Percentiles rank a stretch among this genome's conserved stretches.
phyloP scores from a whole-genome alignment of 2,797 vertebrate species.

The Botia kubotai region DNA sequence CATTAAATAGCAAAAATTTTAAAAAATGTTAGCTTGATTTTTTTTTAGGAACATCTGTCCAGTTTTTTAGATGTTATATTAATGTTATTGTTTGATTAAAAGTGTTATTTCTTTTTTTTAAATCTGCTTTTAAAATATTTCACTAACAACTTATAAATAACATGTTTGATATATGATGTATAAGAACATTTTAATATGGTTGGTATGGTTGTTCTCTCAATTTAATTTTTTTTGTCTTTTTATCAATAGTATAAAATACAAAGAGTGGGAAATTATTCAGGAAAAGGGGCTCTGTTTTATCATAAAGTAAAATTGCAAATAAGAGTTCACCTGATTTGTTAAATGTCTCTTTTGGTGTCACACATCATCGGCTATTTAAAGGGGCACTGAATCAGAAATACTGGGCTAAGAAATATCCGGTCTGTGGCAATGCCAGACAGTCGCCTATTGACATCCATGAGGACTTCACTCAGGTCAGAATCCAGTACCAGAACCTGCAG shows the following conservation, averaged over 20 bases:
- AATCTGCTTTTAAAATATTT: too few relatives aligned
- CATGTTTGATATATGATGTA: too few relatives aligned
- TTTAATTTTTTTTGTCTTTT: background rate
- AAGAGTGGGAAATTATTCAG: background rate
- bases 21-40: background rate
- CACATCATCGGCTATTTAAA: slow-evolving; percentile 61
- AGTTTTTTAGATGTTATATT: too few relatives aligned
- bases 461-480: slow-evolving; percentile 89
- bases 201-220: too few relatives aligned
- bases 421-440: slow-evolving; percentile 89
- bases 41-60: background rate
- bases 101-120: too few relatives aligned
- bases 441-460: slow-evolving; percentile 96
- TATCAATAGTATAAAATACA: background rate
- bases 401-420: slow-evolving; percentile 91
- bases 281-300: too few relatives aligned
- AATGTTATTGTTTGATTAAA: too few relatives aligned
- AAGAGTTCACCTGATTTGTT: too few relatives aligned
- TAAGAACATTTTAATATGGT: too few relatives aligned
- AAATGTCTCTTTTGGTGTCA: background rate
- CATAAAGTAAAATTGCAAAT: too few relatives aligned
- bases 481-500: slow-evolving; percentile 89
- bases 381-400: slow-evolving; percentile 88
- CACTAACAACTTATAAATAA: too few relatives aligned
- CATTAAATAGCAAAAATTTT: background rate